Evolutionary conservation across 2,888 invertebrate species (phyloP).

Genomic region (Oscheius sp.): DNA sequence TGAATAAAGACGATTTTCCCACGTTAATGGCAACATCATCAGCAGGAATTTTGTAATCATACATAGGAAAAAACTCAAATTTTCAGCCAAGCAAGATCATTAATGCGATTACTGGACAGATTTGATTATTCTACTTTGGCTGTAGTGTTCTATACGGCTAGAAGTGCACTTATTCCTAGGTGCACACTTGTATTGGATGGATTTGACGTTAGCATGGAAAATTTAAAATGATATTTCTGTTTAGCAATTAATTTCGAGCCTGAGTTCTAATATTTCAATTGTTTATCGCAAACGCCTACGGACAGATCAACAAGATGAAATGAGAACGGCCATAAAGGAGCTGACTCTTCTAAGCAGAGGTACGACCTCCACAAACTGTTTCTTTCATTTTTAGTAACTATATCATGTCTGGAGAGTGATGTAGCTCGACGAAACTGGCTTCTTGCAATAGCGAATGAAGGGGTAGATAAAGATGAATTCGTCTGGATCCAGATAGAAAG

Average conservation of each 20-base stretch:
- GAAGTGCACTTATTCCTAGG: slow-evolving; percentile 39
- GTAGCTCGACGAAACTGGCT: slow-evolving; percentile 50
- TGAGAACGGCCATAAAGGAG: slow-evolving; percentile 35
- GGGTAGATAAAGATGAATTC: slow-evolving; percentile 36
- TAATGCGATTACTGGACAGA: slow-evolving; percentile 43
- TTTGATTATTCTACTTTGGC: slow-evolving; percentile 60
- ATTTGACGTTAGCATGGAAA: slow-evolving; percentile 10
- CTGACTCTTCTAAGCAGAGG: neutral
- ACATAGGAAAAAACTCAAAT: neutral
- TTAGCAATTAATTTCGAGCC: neutral
- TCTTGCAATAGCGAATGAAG: slow-evolving; percentile 38
- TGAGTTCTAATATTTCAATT: slow-evolving; percentile 15
- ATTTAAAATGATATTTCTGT: neutral
- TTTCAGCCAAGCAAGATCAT: slow-evolving; percentile 42
- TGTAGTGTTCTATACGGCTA: slow-evolving; percentile 48
- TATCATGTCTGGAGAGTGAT: slow-evolving; percentile 50
- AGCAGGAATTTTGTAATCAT: slow-evolving; percentile 8
- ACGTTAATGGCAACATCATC: slow-evolving; percentile 23
- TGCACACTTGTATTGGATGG: slow-evolving; percentile 18
- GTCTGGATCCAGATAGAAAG: slow-evolving; percentile 45
- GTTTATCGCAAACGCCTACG: slow-evolving; percentile 30
- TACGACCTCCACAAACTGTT: neutral
- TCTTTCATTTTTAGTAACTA: slow-evolving; percentile 34
- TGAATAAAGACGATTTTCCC: slow-evolving; percentile 20
- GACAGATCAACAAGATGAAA: slow-evolving; percentile 36